These are phyloP conservation scores for Enteromius viviparus DNA, from an alignment of 2,797 vertebrate genomes.

Conservation along the genomic window DNA sequence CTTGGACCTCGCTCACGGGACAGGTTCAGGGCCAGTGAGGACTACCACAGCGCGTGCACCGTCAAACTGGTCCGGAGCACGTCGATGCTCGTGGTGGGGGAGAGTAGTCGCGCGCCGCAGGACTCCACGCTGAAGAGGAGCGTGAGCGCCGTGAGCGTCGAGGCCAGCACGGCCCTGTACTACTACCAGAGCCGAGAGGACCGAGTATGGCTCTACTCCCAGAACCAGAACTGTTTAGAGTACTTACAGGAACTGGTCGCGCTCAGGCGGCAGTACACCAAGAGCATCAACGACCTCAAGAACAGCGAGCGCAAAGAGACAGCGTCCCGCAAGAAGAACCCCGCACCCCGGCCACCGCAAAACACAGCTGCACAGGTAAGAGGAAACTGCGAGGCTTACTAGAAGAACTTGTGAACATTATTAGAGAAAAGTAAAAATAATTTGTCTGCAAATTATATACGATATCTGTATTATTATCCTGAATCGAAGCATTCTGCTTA, in stretches of 20 bases:
- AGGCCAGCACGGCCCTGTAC: constrained; percentile 76
- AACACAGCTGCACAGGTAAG: constrained; percentile 76
- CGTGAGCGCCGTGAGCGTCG: constrained; percentile 85
- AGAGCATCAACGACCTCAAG: constrained; percentile 83
- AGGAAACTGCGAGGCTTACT: background rate
- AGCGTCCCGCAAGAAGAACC: constrained; percentile 75
- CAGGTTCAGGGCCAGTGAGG: constrained; percentile 69
- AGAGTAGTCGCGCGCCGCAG: constrained; percentile 73
- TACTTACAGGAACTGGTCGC: constrained; percentile 93
- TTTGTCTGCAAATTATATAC: background rate
- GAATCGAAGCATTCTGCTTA: background rate
- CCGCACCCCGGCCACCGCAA: constrained; percentile 65
- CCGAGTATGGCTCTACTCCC: constrained; percentile 87
- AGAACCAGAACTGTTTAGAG: constrained; percentile 91
- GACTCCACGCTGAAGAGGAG: constrained; percentile 86
- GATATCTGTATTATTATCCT: background rate
- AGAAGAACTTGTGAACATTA: background rate
- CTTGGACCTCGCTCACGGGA: constrained; percentile 64
- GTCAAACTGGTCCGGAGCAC: constrained; percentile 91
- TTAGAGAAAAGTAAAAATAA: background rate
- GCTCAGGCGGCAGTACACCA: constrained; percentile 87
- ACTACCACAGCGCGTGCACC: constrained; percentile 78
- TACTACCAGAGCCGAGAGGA: constrained; percentile 88
- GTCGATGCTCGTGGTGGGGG: constrained; percentile 89
- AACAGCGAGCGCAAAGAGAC: constrained; percentile 69